These are phyloP conservation scores for Heliangelus exortis DNA, from an alignment of 2,797 vertebrate species.

Conservation along the genomic window DNA sequence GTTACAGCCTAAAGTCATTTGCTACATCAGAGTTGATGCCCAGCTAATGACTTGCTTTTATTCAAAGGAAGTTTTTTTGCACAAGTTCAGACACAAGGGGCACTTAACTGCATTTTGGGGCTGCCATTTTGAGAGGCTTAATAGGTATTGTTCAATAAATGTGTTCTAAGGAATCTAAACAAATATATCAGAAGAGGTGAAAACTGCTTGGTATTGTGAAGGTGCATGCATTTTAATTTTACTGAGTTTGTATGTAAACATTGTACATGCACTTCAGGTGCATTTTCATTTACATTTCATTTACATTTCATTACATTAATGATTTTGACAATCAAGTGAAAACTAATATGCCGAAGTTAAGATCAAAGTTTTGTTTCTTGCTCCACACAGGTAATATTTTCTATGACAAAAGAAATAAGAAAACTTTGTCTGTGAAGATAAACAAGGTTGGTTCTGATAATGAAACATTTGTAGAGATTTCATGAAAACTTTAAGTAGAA, in stretches of 20 bases:
- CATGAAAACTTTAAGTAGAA: not conserved
- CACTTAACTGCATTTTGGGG: not conserved
- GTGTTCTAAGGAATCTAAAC: not conserved
- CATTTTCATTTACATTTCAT: not conserved
- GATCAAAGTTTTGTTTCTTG: not conserved
- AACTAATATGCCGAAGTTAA: not conserved
- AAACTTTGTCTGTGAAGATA: constrained; percentile 58
- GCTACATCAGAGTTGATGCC: not conserved
- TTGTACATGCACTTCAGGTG: not conserved
- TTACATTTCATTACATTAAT: not conserved
- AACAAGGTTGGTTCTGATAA: constrained; percentile 77
- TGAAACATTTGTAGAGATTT: not conserved
- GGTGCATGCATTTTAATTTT: not conserved
- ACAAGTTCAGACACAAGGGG: not conserved
- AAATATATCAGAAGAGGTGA: not conserved
- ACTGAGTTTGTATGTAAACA: not conserved
- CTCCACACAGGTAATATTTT: constrained; percentile 69
- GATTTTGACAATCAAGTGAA: not conserved
- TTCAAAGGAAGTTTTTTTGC: not conserved
- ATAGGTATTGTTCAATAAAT: not conserved
- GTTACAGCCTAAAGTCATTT: not conserved
- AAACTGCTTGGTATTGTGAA: not conserved
- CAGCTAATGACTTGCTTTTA: not conserved
- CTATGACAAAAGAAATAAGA: constrained; percentile 59
- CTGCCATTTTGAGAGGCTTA: not conserved